Evolutionary conservation across 2,888 invertebrate genomes (phyloP).

Genomic region (Terebella lapidaria): DNA sequence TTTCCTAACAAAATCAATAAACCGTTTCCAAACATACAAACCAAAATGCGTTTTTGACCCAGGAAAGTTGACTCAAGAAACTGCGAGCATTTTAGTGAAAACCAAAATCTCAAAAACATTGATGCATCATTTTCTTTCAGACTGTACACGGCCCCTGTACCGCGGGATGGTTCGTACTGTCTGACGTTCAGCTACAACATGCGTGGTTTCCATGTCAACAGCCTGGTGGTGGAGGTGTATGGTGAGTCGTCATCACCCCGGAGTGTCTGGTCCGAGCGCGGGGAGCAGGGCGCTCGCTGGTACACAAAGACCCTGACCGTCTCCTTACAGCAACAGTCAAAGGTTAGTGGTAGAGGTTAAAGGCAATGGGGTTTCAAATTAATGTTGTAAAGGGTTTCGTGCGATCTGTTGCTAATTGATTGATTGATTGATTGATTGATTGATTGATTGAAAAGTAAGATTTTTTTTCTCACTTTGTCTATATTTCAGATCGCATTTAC

Average conservation of each 20-base stretch:
- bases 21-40: no score
- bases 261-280: neutral
- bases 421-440: no score
- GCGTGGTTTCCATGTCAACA: neutral
- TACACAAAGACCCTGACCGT: neutral
- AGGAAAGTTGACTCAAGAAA: no score
- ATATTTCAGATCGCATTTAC: conserved; percentile 8
- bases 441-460: no score
- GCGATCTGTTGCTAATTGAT: no score
- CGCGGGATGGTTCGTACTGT: neutral
- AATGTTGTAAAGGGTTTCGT: no score
- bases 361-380: no score
- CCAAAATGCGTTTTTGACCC: no score
- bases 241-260: neutral
- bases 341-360: neutral
- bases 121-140: neutral
- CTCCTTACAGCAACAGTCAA: neutral
- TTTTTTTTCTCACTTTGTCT: no score
- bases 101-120: no score
- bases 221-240: neutral
- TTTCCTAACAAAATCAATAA: no score
- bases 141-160: neutral
- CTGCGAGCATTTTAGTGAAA: no score
- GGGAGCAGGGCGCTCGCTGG: neutral
- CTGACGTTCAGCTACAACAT: neutral